phyloP scores from a whole-genome alignment of 2,888 invertebrate species.

The Lapara coniferarum region DNA sequence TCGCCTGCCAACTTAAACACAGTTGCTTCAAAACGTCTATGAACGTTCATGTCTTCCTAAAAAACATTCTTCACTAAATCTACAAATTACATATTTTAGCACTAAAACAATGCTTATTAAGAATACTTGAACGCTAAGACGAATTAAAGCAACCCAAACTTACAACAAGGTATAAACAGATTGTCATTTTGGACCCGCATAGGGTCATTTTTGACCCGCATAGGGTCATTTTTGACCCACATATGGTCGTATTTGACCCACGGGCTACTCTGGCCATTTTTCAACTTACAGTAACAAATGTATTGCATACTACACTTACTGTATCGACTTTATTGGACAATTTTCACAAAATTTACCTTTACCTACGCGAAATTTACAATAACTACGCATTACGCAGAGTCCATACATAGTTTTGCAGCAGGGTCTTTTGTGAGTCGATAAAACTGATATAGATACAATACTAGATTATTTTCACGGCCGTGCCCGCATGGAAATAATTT shows the following conservation, averaged over 20 bases:
- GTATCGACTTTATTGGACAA: conserved; percentile 10
- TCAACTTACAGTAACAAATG: background rate
- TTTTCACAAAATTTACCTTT: background rate
- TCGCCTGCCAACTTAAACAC: no score
- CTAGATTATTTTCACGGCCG: no score
- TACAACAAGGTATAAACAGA: no score
- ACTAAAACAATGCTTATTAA: no score
- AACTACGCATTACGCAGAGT: background rate
- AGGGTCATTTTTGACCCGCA: background rate
- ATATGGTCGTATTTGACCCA: background rate
- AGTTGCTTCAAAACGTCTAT: no score
- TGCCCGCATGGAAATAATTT: no score
- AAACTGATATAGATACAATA: background rate
- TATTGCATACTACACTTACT: background rate
- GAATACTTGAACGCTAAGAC: no score
- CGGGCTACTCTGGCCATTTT: conserved; percentile 4
- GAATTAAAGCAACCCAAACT: no score
- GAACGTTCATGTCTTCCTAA: no score
- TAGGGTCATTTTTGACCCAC: no score
- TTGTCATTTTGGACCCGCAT: background rate
- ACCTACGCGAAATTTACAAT: conserved; percentile 9
- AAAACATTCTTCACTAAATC: no score
- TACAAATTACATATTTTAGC: no score
- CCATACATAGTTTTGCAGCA: background rate
- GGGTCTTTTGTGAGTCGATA: background rate